phyloP scores from a whole-genome alignment of 2,797 vertebrate genomes.

The Enteromius fasciolatus region DNA sequence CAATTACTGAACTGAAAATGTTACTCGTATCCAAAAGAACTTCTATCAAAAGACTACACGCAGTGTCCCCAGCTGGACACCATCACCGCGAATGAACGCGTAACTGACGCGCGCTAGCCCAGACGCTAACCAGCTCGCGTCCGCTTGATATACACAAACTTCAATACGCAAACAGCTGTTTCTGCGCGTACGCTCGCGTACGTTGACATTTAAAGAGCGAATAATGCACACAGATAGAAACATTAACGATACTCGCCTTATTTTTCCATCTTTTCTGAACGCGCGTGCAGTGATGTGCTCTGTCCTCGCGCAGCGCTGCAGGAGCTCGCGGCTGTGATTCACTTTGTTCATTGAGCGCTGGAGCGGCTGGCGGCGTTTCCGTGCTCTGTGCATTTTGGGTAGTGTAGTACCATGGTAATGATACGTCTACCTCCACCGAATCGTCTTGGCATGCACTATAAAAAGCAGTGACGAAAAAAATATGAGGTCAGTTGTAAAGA shows the following conservation, averaged over 20 bases:
- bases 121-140: slow-evolving; percentile 23
- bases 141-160: background rate
- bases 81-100: slow-evolving; percentile 22
- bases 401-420: slow-evolving; percentile 23
- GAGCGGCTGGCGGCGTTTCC: slow-evolving; percentile 24
- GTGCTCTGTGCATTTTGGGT: slow-evolving; percentile 36
- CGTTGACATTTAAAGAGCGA: background rate
- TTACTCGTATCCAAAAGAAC: background rate
- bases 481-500: background rate
- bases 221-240: background rate
- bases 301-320: slow-evolving; percentile 35
- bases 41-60: slow-evolving; percentile 27
- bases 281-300: slow-evolving; percentile 8
- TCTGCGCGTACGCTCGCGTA: background rate
- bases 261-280: slow-evolving; percentile 1
- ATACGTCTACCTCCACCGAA: background rate
- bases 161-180: background rate
- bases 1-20: background rate
- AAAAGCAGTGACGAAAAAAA: background rate
- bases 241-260: slow-evolving; percentile 25
- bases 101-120: slow-evolving; percentile 38
- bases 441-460: background rate
- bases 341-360: slow-evolving; percentile 48
- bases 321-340: slow-evolving; percentile 18
- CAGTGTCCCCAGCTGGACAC: slow-evolving; percentile 37